These are phyloP conservation scores for Lateolabrax maculatus DNA, from an alignment of 2,797 vertebrate genomes.

Conservation along the genomic window DNA sequence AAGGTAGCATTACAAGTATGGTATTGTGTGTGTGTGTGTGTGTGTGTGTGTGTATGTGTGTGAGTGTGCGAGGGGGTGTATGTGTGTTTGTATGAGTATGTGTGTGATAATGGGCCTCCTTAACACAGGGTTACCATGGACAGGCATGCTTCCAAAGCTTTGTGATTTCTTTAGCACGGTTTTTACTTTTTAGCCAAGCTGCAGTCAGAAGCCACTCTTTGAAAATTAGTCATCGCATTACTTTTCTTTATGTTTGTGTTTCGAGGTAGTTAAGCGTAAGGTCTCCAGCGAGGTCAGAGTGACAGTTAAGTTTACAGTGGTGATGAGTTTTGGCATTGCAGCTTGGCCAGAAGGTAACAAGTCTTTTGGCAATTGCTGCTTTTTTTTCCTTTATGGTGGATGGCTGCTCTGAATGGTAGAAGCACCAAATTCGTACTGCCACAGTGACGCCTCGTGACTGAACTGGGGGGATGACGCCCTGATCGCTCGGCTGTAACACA, in stretches of 20 bases:
- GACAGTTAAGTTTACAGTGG: slow-evolving; percentile 32
- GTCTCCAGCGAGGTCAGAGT: slow-evolving; percentile 51
- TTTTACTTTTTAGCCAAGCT: slow-evolving; percentile 78
- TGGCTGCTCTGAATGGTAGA: slow-evolving; percentile 62
- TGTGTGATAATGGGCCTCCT: slow-evolving; percentile 78
- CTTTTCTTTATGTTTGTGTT: slow-evolving; percentile 34
- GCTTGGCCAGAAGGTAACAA: slow-evolving; percentile 57
- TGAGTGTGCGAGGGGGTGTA: slow-evolving; percentile 37
- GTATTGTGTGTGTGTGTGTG: slow-evolving; percentile 45
- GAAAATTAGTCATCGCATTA: slow-evolving; percentile 38
- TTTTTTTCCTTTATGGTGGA: slow-evolving; percentile 65
- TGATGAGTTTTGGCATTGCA: slow-evolving; percentile 47
- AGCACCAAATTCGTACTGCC: slow-evolving; percentile 64
- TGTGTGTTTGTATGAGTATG: slow-evolving; percentile 35
- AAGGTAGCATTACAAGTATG: slow-evolving; percentile 85
- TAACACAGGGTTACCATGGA: slow-evolving; percentile 82
- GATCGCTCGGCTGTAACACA: slow-evolving; percentile 38
- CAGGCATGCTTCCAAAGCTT: slow-evolving; percentile 87
- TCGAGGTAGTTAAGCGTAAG: slow-evolving; percentile 36
- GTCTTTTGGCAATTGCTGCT: slow-evolving; percentile 61
- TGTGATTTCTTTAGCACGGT: slow-evolving; percentile 74
- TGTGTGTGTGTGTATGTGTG: slow-evolving; percentile 46
- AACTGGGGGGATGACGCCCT: slow-evolving; percentile 24
- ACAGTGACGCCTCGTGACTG: slow-evolving; percentile 47
- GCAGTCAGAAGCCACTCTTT: slow-evolving; percentile 69